Evolutionary conservation across 2,113 vertebrate genomes (phyloP).

Genomic region (Corythornis vintsioides): DNA sequence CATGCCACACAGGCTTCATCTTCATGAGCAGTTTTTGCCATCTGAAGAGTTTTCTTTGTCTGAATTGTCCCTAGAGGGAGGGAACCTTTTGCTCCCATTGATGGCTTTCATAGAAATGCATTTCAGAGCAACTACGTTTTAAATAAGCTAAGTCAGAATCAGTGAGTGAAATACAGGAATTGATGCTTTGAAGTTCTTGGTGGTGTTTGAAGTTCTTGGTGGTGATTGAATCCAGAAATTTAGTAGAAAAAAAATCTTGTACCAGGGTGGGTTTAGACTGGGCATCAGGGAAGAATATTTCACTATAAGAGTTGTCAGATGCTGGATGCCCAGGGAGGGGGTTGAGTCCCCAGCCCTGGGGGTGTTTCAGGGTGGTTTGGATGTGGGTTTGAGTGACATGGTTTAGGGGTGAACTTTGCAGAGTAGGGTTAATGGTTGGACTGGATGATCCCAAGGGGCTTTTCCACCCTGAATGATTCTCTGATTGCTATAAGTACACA

Average conservation of each 20-base stretch:
- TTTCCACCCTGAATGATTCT: too few species aligned
- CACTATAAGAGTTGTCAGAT: too few species aligned
- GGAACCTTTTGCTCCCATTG: not conserved
- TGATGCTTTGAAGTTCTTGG: accelerated
- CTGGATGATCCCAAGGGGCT: too few species aligned
- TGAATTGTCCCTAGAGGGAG: not conserved
- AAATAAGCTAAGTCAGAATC: not conserved
- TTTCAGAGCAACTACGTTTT: accelerated
- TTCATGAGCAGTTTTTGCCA: accelerated
- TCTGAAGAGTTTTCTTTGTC: not conserved
- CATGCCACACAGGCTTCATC: not conserved
- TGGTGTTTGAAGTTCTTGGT: not conserved
- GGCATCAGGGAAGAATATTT: too few species aligned
- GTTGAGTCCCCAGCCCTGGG: too few species aligned
- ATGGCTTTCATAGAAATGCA: not conserved
- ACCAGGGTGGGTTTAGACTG: too few species aligned
- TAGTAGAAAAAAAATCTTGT: not conserved
- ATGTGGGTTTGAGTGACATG: too few species aligned
- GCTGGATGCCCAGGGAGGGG: too few species aligned
- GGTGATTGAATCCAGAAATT: not conserved
- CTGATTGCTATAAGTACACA: accelerated
- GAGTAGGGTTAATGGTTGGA: too few species aligned
- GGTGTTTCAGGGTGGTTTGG: too few species aligned
- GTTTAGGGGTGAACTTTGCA: too few species aligned
- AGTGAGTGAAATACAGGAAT: not conserved